These are phyloP conservation scores for Lepus townsendii DNA, from an alignment of 2,797 vertebrate species.

Conservation along the genomic window DNA sequence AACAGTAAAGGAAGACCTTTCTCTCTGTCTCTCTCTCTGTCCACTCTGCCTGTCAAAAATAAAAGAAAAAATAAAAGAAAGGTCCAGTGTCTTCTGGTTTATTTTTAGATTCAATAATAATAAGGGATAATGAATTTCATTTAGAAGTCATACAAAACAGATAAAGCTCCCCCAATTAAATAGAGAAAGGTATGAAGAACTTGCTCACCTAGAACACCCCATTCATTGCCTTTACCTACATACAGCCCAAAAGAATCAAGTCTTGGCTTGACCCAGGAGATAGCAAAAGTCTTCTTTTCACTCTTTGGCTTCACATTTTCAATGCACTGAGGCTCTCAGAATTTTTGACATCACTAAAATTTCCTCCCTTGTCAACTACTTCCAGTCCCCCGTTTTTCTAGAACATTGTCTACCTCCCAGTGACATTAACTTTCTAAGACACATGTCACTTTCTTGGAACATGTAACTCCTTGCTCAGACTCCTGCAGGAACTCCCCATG, in stretches of 20 bases:
- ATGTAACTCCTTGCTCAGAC: neutral
- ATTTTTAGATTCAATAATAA: conserved; percentile 40
- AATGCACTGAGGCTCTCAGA: neutral
- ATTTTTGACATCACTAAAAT: neutral
- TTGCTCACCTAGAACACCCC: neutral
- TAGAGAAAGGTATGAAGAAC: neutral
- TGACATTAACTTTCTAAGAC: neutral
- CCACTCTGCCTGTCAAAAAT: too few species aligned
- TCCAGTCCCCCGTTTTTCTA: neutral
- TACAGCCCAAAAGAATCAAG: conserved; percentile 24
- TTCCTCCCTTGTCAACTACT: neutral
- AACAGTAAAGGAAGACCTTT: too few species aligned
- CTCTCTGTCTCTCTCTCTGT: too few species aligned
- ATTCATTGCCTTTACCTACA: neutral
- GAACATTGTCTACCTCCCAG: neutral
- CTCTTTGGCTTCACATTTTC: neutral
- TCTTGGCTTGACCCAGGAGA: neutral
- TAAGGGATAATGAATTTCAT: neutral
- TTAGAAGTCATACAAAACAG: conserved; percentile 26
- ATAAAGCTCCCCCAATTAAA: neutral
- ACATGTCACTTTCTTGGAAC: neutral
- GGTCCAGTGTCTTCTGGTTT: neutral
- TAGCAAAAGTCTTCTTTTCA: neutral
- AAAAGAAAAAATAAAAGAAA: neutral
- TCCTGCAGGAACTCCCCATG: neutral